Conservation (phyloP, 2,888 invertebrate species). For the Matsumyia berberina region DNA sequence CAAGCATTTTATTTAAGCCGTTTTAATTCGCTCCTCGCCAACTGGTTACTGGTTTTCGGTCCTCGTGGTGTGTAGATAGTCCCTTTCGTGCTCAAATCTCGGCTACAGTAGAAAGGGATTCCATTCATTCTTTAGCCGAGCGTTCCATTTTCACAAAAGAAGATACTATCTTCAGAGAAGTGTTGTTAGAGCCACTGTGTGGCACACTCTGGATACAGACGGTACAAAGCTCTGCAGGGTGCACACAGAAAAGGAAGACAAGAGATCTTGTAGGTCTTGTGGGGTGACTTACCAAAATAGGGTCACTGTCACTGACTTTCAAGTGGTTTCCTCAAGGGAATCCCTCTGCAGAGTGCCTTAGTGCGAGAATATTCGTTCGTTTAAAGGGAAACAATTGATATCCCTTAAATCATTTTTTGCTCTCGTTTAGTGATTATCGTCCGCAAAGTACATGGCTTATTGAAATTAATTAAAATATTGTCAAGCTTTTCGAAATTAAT, state of each 20-base stretch:
- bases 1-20: constrained; percentile 53
- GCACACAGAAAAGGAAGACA: neutral
- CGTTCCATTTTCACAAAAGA: neutral
- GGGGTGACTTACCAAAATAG: constrained; percentile 24
- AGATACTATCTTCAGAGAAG: constrained; percentile 7
- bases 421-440: constrained; percentile 1
- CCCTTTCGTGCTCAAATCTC: constrained; percentile 21
- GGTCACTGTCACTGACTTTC: constrained; percentile 34
- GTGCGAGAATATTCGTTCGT: neutral
- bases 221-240: constrained; percentile 1
- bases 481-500: constrained; percentile 10
- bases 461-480: constrained; percentile 53
- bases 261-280: constrained; percentile 13
- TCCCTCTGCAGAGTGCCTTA: neutral
- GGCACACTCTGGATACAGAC: constrained; percentile 4
- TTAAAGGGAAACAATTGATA: constrained; percentile 5
- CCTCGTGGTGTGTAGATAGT: constrained; percentile 10
- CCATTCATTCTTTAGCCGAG: constrained; percentile 15
- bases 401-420: constrained; percentile 11
- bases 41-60: neutral
- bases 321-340: constrained; percentile 17
- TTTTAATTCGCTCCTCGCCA: constrained; percentile 42
- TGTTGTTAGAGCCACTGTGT: constrained; percentile 10
- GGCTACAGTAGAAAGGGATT: constrained; percentile 19
- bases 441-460: constrained; percentile 13